These are phyloP conservation scores for Dysdera silvatica DNA, from an alignment of 1,140 invertebrate genomes.

Conservation along the genomic window DNA sequence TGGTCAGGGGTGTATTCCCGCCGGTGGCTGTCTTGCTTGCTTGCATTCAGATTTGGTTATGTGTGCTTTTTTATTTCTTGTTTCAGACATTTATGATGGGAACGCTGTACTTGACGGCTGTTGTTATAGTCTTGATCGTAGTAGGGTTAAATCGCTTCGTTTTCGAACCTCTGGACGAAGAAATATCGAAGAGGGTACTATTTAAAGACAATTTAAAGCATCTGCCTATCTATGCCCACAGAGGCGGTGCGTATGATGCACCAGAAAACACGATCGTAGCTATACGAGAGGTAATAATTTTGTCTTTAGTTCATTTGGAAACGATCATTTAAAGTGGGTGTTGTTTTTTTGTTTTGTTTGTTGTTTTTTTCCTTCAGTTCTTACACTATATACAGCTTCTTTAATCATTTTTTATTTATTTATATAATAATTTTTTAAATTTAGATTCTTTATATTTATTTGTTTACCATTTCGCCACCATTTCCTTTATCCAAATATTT, in stretches of 20 bases:
- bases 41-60: slow-evolving; percentile 20
- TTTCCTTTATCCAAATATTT: too few relatives aligned
- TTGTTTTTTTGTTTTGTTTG: not conserved
- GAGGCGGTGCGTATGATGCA: slow-evolving; percentile 28
- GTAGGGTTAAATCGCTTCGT: slow-evolving; percentile 18
- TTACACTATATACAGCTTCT: not conserved
- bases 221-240: slow-evolving; percentile 21
- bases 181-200: not conserved
- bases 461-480: too few relatives aligned
- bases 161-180: slow-evolving; percentile 12
- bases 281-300: slow-evolving; percentile 21
- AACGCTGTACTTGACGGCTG: slow-evolving; percentile 17
- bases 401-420: not conserved
- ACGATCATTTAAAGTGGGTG: not conserved
- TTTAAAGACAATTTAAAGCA: slow-evolving; percentile 9
- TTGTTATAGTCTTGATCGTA: slow-evolving; percentile 4
- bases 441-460: too few relatives aligned
- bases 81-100: slow-evolving; percentile 25
- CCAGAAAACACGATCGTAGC: slow-evolving; percentile 32
- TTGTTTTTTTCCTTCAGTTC: not conserved
- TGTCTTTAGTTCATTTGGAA: not conserved
- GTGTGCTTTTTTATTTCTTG: slow-evolving; percentile 16
- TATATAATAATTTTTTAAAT: too few relatives aligned
- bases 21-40: slow-evolving; percentile 10
- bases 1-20: too few relatives aligned